Conservation (phyloP, 2,113 vertebrate species). For the Actenoides hombroni region DNA sequence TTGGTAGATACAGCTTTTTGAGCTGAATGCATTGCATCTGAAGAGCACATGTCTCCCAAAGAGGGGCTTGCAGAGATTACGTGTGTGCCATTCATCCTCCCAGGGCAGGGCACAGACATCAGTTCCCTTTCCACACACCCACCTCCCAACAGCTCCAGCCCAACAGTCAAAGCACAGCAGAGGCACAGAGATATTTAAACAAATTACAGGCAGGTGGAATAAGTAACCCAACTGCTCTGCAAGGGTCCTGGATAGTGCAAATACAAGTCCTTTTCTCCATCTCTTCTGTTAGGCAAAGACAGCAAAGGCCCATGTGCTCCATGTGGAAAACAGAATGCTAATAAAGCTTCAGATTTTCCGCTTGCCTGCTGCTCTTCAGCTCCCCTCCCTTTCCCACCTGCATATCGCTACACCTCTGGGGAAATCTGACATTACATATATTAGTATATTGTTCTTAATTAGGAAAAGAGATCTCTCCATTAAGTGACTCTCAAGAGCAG, state of each 20-base stretch:
- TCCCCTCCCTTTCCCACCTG: background rate
- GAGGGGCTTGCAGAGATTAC: background rate
- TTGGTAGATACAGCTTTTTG: background rate
- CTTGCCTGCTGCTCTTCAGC: background rate
- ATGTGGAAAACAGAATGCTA: background rate
- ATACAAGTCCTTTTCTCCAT: background rate
- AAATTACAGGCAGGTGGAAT: background rate
- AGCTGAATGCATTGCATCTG: background rate
- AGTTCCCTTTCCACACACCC: background rate
- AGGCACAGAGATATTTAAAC: background rate
- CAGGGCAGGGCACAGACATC: background rate
- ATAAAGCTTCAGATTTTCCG: background rate
- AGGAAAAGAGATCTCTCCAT: background rate
- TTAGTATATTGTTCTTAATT: background rate
- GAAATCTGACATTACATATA: background rate
- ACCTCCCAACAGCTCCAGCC: background rate
- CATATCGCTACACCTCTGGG: background rate
- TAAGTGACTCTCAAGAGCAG: background rate
- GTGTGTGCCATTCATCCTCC: background rate
- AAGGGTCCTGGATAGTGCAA: background rate
- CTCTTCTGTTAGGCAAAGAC: background rate
- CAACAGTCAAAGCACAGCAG: background rate
- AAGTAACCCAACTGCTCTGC: background rate
- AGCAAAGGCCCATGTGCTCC: background rate
- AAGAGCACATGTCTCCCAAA: rapidly evolving